These are phyloP conservation scores for Smittia aterrima DNA, from an alignment of 2,888 invertebrate species.

Conservation along the genomic window DNA sequence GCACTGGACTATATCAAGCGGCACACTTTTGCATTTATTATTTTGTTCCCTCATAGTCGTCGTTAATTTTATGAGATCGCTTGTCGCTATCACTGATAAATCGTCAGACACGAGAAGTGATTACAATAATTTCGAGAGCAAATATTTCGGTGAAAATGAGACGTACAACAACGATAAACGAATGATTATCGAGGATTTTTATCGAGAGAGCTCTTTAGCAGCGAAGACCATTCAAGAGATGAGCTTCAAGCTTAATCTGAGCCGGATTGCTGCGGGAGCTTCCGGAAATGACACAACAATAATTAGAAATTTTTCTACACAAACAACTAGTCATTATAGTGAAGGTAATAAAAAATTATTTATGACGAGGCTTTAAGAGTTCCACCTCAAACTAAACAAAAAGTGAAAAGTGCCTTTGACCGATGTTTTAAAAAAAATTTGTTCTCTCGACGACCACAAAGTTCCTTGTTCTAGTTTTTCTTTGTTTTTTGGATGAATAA, in stretches of 20 bases:
- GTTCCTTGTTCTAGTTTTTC: background rate
- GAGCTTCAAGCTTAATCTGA: constrained; percentile 19
- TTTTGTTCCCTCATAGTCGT: constrained; percentile 21
- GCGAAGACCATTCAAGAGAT: constrained; percentile 21
- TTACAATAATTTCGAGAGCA: constrained; percentile 25
- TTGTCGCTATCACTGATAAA: background rate
- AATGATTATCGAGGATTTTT: constrained; percentile 30
- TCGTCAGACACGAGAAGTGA: background rate
- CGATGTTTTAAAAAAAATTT: no score
- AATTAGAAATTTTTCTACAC: background rate
- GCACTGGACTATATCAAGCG: constrained; percentile 30
- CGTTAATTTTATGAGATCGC: constrained; percentile 12
- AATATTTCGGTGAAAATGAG: constrained; percentile 38
- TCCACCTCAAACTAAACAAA: no score
- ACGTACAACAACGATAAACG: constrained; percentile 30
- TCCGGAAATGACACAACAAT: background rate
- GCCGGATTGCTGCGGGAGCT: background rate
- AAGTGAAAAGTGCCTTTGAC: no score
- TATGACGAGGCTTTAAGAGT: no score
- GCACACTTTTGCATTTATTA: constrained; percentile 34
- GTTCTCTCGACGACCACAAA: background rate
- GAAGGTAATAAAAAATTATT: background rate
- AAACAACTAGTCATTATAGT: constrained; percentile 2
- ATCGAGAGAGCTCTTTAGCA: constrained; percentile 27
- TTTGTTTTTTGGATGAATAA: background rate